A percentile compares a stretch with the other conserved stretches of the same genome.
phyloP scores from a whole-genome alignment of 2,797 vertebrate genomes.

The Silurus lanzhouensis region DNA sequence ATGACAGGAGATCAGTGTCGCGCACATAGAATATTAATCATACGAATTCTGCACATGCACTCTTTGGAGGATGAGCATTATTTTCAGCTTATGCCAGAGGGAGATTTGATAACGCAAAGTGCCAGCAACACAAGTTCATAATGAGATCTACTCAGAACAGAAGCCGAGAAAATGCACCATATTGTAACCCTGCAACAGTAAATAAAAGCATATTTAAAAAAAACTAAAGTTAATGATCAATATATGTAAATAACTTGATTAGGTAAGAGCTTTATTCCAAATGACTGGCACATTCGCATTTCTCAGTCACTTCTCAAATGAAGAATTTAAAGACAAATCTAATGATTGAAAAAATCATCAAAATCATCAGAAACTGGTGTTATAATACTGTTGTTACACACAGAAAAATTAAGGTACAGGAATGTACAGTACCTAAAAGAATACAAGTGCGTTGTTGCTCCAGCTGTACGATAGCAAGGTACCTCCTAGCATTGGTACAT shows the following conservation, averaged over 20 bases:
- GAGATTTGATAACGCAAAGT: conserved; percentile 26
- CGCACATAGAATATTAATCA: conserved; percentile 8
- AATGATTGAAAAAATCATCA: too few species aligned
- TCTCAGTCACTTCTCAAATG: conserved; percentile 42
- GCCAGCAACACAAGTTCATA: conserved; percentile 53
- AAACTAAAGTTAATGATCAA: neutral
- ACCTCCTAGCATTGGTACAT: too few species aligned
- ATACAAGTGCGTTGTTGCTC: too few species aligned
- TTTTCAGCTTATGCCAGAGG: conserved; percentile 19
- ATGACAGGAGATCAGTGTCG: neutral
- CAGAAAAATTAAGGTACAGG: too few species aligned
- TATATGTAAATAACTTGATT: conserved; percentile 60
- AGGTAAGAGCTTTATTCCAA: conserved; percentile 56
- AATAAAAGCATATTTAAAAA: conserved; percentile 37
- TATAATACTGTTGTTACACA: too few species aligned
- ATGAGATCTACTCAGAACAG: conserved; percentile 52
- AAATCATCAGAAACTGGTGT: neutral
- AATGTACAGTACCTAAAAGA: too few species aligned
- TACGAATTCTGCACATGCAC: neutral
- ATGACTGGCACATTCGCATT: conserved; percentile 67
- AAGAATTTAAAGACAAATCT: too few species aligned
- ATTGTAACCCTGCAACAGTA: conserved; percentile 40
- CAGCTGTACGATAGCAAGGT: too few species aligned
- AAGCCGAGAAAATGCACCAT: conserved; percentile 46
- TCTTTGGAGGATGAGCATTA: conserved; percentile 8